These are phyloP conservation scores for Ctenosaura bakeri DNA, from an alignment of 2,797 vertebrate species.

Conservation along the genomic window DNA sequence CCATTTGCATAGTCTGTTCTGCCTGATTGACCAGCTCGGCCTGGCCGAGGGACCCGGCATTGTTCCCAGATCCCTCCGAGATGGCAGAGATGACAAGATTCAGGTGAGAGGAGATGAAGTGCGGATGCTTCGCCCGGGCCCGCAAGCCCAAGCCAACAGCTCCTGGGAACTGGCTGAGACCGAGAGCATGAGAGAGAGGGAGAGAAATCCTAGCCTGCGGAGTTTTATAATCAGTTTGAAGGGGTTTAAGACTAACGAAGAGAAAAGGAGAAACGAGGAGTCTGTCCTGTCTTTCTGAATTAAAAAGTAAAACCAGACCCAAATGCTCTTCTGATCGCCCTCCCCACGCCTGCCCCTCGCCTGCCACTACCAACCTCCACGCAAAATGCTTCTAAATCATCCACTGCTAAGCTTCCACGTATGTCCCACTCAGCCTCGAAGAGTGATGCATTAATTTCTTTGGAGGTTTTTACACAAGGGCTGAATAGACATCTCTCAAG, in stretches of 20 bases:
- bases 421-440: no score
- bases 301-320: neutral
- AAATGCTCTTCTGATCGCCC: neutral
- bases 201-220: no score
- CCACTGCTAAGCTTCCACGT: no score
- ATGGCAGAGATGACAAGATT: slow-evolving; percentile 85
- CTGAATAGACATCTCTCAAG: no score
- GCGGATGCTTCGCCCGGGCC: slow-evolving; percentile 72
- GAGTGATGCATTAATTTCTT: no score
- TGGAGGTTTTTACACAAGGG: no score
- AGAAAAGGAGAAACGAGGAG: neutral
- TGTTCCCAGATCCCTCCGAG: slow-evolving; percentile 85
- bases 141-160: slow-evolving; percentile 51
- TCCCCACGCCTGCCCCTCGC: no score
- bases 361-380: neutral
- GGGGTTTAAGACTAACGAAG: neutral
- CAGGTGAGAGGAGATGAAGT: slow-evolving; percentile 86
- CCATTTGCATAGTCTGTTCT: slow-evolving; percentile 90
- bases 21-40: slow-evolving; percentile 85
- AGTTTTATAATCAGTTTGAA: neutral
- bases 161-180: slow-evolving; percentile 72
- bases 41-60: slow-evolving; percentile 79
- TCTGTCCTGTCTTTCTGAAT: no score
- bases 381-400: neutral
- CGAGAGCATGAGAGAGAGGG: neutral